A percentile compares a stretch with the other conserved stretches of the same genome.
Conservation (phyloP, 2,797 vertebrate genomes). For the Vultur gryphus region DNA sequence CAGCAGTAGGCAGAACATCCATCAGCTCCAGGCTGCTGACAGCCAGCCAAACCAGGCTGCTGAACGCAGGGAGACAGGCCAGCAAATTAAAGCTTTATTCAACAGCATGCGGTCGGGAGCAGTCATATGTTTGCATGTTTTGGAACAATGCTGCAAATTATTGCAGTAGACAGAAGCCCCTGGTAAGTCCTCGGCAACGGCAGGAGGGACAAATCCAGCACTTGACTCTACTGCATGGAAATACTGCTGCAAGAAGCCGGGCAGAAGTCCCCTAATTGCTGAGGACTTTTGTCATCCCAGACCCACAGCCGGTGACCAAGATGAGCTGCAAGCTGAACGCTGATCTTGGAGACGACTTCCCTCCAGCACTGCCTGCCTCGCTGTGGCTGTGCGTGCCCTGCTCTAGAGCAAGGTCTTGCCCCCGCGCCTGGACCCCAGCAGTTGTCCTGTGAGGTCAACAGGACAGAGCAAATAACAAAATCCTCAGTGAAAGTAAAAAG, state of each 20-base stretch:
- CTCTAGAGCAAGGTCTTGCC: background rate
- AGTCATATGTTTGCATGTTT: background rate
- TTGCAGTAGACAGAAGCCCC: background rate
- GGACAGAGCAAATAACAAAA: background rate
- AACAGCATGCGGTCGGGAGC: background rate
- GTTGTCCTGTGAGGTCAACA: background rate
- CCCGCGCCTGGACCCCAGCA: background rate
- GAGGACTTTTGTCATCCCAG: background rate
- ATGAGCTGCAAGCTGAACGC: background rate
- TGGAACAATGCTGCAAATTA: background rate
- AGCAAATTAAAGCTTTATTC: background rate
- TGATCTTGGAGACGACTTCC: too few relatives aligned
- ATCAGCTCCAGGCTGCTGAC: background rate
- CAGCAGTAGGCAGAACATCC: background rate
- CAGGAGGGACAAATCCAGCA: background rate
- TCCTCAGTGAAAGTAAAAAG: background rate
- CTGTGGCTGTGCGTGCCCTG: rapidly evolving
- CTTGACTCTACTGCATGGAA: background rate
- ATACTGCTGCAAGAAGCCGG: rapidly evolving
- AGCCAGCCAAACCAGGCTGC: background rate
- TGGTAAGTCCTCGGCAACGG: rapidly evolving
- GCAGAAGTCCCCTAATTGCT: too few relatives aligned
- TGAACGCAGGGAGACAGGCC: background rate
- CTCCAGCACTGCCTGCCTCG: background rate
- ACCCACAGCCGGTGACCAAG: too few relatives aligned